Percentiles rank a stretch among this genome's conserved stretches.
phyloP scores from a whole-genome alignment of 2,888 invertebrate genomes.

The Cybosia mesomella region DNA sequence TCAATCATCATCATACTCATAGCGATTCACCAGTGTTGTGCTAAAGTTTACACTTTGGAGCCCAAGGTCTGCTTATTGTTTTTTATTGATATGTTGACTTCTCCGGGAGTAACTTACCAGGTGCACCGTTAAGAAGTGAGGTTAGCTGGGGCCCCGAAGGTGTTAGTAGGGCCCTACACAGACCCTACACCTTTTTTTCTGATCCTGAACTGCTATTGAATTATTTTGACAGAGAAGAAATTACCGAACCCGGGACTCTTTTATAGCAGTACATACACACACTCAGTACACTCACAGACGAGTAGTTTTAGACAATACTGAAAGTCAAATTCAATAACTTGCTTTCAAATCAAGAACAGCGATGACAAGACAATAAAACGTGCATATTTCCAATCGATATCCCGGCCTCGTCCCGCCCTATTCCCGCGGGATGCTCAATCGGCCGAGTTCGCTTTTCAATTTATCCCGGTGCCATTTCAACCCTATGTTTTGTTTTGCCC shows the following conservation, averaged over 20 bases:
- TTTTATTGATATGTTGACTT: no score
- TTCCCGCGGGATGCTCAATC: conserved; percentile 72
- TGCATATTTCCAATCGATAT: conserved; percentile 46
- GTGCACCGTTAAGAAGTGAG: no score
- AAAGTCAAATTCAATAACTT: neutral
- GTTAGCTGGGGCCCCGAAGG: no score
- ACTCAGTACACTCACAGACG: neutral
- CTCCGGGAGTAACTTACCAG: no score
- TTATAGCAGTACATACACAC: neutral
- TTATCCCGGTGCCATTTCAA: conserved; percentile 67
- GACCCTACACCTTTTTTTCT: no score
- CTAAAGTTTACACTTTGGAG: no score
- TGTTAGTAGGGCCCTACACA: no score
- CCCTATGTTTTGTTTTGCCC: conserved; percentile 64
- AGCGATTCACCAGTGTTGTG: no score
- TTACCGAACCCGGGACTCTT: no score
- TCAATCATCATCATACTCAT: no score
- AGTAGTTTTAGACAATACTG: neutral
- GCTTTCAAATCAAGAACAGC: neutral
- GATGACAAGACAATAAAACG: conserved; percentile 27
- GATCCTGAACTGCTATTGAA: neutral
- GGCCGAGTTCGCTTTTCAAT: conserved; percentile 74
- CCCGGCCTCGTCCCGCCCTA: conserved; percentile 63
- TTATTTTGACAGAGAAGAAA: no score
- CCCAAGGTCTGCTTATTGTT: no score